Evolutionary conservation across 1,140 invertebrate species (phyloP).

Genomic region (Camponotus floridanus): DNA sequence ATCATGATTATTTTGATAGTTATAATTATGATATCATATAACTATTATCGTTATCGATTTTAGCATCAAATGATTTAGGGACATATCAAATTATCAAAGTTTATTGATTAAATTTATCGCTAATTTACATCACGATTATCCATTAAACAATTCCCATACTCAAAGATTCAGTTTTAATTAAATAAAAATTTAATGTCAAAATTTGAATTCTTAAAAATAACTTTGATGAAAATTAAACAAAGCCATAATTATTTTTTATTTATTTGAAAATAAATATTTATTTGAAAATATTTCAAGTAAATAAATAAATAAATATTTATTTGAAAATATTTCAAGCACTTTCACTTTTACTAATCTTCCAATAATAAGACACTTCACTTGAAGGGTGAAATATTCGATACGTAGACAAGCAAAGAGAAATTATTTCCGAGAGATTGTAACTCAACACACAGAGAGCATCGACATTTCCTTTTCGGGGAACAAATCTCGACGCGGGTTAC

Average conservation of each 20-base stretch:
- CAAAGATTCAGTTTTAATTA: constrained; percentile 17
- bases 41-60: background rate
- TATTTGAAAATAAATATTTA: background rate
- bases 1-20: too few relatives aligned
- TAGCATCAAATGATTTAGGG: background rate
- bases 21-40: background rate
- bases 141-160: background rate
- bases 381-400: background rate
- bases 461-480: constrained; percentile 37
- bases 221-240: background rate
- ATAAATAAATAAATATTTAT: background rate
- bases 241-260: background rate
- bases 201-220: background rate
- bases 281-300: background rate
- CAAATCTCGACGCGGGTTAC: constrained; percentile 52
- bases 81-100: background rate
- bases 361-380: constrained; percentile 2
- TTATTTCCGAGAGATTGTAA: background rate
- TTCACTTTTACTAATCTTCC: background rate
- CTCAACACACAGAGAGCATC: constrained; percentile 3
- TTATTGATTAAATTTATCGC: constrained; percentile 14
- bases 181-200: constrained; percentile 11
- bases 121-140: background rate
- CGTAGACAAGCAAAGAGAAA: background rate
- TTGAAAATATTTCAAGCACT: background rate